Evolutionary conservation across 2,797 vertebrate genomes (phyloP).

Genomic region (Falco columbarius): DNA sequence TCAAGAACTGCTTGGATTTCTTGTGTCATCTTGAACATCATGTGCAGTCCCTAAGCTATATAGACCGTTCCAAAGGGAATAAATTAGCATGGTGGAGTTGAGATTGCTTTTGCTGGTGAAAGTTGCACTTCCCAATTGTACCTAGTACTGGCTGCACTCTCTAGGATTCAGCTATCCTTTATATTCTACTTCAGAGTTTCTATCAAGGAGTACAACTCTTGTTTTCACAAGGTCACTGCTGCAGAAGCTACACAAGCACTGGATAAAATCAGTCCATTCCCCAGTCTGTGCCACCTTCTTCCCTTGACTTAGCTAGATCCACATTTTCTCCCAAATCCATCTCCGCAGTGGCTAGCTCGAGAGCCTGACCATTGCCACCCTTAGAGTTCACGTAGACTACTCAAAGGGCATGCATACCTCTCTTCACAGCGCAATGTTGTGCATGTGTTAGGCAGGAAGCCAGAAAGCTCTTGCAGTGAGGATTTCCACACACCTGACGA

Average conservation of each 20-base stretch:
- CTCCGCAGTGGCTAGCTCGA: background rate
- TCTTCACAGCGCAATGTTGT: background rate
- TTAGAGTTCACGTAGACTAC: background rate
- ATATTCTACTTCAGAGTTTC: background rate
- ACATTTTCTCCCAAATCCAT: background rate
- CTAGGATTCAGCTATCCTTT: background rate
- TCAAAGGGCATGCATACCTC: background rate
- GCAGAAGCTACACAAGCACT: background rate
- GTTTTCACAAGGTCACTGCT: background rate
- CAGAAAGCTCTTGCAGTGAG: background rate
- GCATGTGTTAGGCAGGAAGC: background rate
- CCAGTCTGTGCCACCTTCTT: background rate
- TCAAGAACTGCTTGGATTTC: background rate
- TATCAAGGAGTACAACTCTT: background rate
- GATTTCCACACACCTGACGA: background rate
- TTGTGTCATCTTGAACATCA: background rate
- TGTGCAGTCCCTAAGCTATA: background rate
- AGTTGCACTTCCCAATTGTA: background rate
- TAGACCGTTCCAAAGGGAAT: background rate
- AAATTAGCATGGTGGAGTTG: background rate
- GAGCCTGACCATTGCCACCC: background rate
- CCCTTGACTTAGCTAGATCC: background rate
- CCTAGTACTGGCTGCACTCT: background rate
- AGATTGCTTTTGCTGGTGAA: background rate
- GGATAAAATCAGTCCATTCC: background rate